Percentiles rank a stretch among this genome's conserved stretches.
Evolutionary conservation across 2,888 invertebrate genomes (phyloP).

Genomic region (Melieria picta): DNA sequence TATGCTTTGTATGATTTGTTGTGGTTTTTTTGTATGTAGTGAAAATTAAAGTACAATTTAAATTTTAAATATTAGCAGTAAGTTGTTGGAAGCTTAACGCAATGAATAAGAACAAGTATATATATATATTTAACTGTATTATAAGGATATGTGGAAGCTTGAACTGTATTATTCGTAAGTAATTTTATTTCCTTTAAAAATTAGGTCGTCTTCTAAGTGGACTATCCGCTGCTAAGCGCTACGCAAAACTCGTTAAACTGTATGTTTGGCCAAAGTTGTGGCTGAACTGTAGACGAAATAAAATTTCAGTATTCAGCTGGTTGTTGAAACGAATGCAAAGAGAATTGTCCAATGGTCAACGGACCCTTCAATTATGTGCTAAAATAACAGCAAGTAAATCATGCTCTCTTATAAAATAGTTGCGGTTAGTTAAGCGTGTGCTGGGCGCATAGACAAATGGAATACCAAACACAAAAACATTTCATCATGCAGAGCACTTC

Average conservation of each 20-base stretch:
- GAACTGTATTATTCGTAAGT: neutral
- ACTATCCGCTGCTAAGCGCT: slow-evolving; percentile 1
- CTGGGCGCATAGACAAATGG: neutral
- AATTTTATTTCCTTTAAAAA: neutral
- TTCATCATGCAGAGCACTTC: too few species aligned
- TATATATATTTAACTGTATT: slow-evolving; percentile 6
- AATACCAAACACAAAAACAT: too few species aligned
- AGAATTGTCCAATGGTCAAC: slow-evolving; percentile 10
- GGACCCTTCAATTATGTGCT: too few species aligned
- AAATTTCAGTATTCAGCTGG: neutral
- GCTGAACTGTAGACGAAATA: too few species aligned
- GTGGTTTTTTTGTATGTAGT: slow-evolving; percentile 4
- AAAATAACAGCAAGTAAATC: neutral
- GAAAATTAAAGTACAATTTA: slow-evolving; percentile 35
- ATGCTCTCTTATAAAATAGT: neutral
- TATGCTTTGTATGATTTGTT: neutral
- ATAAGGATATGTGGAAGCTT: slow-evolving; percentile 10
- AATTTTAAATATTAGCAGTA: slow-evolving; percentile 6
- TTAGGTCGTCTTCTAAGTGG: neutral
- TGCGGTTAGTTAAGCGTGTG: neutral
- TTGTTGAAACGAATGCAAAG: slow-evolving; percentile 31
- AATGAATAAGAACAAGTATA: too few species aligned
- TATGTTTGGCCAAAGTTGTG: too few species aligned
- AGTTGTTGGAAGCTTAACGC: slow-evolving; percentile 6
- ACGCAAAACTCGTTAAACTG: neutral